These are phyloP conservation scores for Desmodus rotundus DNA, from an alignment of 2,113 vertebrate genomes.

Conservation along the genomic window DNA sequence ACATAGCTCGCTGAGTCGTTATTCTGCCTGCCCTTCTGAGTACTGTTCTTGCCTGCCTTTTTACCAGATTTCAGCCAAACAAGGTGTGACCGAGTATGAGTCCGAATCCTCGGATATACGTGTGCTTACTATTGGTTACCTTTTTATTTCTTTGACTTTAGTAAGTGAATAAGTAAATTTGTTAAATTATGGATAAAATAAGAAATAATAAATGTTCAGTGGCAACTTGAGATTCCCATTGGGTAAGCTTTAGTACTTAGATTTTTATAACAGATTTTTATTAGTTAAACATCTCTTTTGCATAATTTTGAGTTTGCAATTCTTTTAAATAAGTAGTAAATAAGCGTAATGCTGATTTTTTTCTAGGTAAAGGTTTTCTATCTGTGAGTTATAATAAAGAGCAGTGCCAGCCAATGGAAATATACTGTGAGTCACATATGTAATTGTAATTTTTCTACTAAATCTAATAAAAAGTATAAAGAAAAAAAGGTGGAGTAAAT, in stretches of 20 bases:
- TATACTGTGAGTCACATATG: neutral
- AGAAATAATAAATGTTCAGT: neutral
- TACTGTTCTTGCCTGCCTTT: neutral
- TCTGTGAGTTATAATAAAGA: neutral
- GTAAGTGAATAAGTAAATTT: neutral
- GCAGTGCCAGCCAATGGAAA: neutral
- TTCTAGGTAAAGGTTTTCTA: neutral
- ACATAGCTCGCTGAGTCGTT: accelerated
- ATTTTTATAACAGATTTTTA: neutral
- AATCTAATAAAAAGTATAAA: neutral
- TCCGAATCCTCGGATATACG: neutral
- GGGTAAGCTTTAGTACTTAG: neutral
- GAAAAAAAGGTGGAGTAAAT: neutral
- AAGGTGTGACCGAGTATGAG: neutral
- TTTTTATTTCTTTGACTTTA: neutral
- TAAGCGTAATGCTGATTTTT: neutral
- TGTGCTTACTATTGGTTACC: neutral
- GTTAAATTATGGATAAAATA: neutral
- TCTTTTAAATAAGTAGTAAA: neutral
- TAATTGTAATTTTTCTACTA: neutral
- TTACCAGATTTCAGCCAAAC: neutral
- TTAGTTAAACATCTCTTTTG: neutral
- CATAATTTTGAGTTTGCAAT: neutral
- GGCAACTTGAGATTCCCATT: neutral
- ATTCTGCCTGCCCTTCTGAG: neutral